Evolutionary conservation across 2,113 vertebrate genomes (phyloP).

Genomic region (Tragulus kanchil): DNA sequence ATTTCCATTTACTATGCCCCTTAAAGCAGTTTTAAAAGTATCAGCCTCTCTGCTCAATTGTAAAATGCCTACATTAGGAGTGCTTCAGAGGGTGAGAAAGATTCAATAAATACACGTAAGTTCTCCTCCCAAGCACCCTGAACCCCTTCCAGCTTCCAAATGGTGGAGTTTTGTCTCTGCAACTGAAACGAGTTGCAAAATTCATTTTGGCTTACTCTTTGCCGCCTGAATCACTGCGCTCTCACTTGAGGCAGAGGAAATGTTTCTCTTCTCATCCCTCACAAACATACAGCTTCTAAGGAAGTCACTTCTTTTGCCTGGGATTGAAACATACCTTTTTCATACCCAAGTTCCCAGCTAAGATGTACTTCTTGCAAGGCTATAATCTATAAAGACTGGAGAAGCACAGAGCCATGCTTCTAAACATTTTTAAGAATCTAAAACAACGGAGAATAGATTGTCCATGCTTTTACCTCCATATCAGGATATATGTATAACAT

Average conservation of each 20-base stretch:
- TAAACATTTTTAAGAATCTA: not conserved
- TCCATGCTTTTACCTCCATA: not conserved
- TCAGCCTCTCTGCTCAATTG: slow-evolving; percentile 77
- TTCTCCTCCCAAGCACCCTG: not conserved
- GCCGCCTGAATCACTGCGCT: not conserved
- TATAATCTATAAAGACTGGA: not conserved
- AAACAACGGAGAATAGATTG: not conserved
- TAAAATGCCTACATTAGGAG: slow-evolving; percentile 76
- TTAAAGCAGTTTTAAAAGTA: slow-evolving; percentile 83
- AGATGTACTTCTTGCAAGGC: slow-evolving; percentile 41
- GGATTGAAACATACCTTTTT: not conserved
- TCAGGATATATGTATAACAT: not conserved
- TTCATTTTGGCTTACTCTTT: not conserved
- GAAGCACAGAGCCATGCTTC: not conserved
- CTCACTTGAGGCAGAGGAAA: not conserved
- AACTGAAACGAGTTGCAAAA: not conserved
- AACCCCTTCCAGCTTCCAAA: not conserved
- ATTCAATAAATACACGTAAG: slow-evolving; percentile 48
- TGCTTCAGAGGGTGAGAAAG: slow-evolving; percentile 80
- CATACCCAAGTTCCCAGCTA: not conserved
- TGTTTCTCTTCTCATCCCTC: not conserved
- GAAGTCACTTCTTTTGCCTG: not conserved
- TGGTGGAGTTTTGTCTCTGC: not conserved
- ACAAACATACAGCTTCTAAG: not conserved
- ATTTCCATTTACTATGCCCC: slow-evolving; percentile 84